Percentiles rank a stretch among this genome's conserved stretches.
Evolutionary conservation across 2,797 vertebrate species (phyloP).

Genomic region (Dallia pectoralis): DNA sequence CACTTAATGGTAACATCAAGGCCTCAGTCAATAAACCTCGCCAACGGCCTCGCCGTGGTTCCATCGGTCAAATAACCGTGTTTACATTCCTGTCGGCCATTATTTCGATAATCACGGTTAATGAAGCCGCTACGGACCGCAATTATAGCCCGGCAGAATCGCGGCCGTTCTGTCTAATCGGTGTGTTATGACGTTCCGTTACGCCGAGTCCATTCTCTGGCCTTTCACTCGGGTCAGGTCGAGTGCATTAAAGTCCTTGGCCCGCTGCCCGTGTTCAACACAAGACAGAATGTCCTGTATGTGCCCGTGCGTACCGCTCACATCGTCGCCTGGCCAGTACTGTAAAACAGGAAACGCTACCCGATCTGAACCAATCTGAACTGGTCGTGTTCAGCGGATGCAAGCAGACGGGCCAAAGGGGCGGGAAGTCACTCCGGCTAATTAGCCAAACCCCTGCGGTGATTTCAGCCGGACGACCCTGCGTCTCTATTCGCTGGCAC

Average conservation of each 20-base stretch:
- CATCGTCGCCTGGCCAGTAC: not conserved
- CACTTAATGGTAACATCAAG: constrained; percentile 44
- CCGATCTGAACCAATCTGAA: not conserved
- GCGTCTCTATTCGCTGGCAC: not conserved
- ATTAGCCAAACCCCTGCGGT: constrained; percentile 54
- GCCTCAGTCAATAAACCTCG: not conserved
- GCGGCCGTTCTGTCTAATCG: not conserved
- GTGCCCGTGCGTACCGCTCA: not conserved
- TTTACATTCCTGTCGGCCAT: not conserved
- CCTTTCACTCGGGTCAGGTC: not conserved
- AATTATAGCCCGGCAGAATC: not conserved
- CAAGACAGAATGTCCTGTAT: not conserved
- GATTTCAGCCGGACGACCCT: not conserved
- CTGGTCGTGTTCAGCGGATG: constrained; percentile 51
- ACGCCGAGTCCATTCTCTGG: not conserved
- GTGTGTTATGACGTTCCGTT: not conserved
- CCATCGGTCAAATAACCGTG: not conserved
- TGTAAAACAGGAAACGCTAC: constrained; percentile 13
- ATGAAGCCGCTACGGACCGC: not conserved
- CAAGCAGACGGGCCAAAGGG: not conserved
- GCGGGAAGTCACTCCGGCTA: constrained; percentile 65
- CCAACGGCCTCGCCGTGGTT: not conserved
- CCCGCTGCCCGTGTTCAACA: not conserved
- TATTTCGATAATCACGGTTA: not conserved
- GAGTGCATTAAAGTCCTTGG: not conserved